Evolutionary conservation across 2,888 invertebrate genomes (phyloP).

Genomic region (Plagodis dolabraria): DNA sequence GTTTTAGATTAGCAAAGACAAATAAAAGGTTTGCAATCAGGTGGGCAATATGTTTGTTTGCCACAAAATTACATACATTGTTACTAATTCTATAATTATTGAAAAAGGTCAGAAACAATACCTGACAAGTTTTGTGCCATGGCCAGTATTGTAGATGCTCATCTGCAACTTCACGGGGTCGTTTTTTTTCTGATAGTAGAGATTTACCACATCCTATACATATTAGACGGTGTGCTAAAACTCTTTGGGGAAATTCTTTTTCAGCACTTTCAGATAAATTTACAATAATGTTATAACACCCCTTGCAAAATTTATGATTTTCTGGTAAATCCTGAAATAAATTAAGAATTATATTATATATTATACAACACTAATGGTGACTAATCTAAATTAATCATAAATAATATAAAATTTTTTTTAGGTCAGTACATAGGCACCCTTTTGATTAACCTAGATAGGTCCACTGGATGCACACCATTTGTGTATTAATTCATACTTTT

Average conservation of each 20-base stretch:
- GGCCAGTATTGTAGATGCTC: background rate
- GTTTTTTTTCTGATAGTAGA: background rate
- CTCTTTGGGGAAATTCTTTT: background rate
- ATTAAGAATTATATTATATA: background rate
- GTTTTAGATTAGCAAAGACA: no score
- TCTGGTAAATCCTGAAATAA: background rate
- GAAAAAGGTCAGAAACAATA: background rate
- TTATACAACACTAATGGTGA: background rate
- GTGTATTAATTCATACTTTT: no score
- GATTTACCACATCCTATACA: background rate
- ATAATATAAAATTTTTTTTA: no score
- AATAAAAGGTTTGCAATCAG: no score
- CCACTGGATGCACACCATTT: no score
- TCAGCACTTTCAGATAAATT: background rate
- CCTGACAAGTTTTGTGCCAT: background rate
- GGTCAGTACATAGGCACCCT: no score
- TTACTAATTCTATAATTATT: background rate
- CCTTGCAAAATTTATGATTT: background rate
- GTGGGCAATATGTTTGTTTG: no score
- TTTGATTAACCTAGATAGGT: no score
- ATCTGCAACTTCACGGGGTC: background rate
- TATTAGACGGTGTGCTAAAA: background rate
- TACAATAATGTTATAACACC: background rate
- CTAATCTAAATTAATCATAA: no score
- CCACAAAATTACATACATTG: no score